Base-by-base conservation (phyloP, 2,797 vertebrate genomes). In the Trachurus trachurus region DNA sequence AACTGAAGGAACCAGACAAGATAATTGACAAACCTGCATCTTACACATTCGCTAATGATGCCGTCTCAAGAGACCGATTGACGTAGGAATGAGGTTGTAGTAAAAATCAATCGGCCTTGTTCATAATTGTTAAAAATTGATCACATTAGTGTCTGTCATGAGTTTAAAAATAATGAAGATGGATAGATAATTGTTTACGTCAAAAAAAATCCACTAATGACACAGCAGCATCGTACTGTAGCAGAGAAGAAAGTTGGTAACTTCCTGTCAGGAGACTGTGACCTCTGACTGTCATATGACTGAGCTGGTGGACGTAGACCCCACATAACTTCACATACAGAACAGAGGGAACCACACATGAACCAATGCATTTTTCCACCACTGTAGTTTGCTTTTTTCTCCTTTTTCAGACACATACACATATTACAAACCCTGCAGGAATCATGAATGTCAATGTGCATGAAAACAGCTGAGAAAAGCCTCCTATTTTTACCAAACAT, bases 271-370 rank as follows among this genome's bases (percentile, higher is more conserved):
- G 49, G 57, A 76, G 60, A 56, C 74, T 56, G 16, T 69, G 81
- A 83, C 83, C 71, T 82, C 80, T 82, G 76, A 71, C 82, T 67
- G 59, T 91, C 91, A 90, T 82, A 86, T 87, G 89, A 90, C 80
- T 70, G 81, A 76, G 72, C 49, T 47, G 15, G 50, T 17, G 56
- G 34, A 76, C 21, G 16, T 42, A 8, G 26, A 26, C 26, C 47
- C n/a, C 47, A 58, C 42, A 40, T 54, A 57, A 66, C 45, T n/a
- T 66, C 52, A 59, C 52, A 66, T 19, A 54, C 54, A 75, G 47
- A 79, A 71, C 26, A 73, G 45, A 76, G 60, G 60, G 45, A 61
- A 60, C n/a, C n/a, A n/a, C 42, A 57, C 22, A 13, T 57, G 13
- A 72, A 44, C 9, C 29, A 54, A 22, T 31, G 1, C 44, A 49